phyloP scores from a whole-genome alignment of 2,888 invertebrate species.

The Synanthedon tipuliformis region DNA sequence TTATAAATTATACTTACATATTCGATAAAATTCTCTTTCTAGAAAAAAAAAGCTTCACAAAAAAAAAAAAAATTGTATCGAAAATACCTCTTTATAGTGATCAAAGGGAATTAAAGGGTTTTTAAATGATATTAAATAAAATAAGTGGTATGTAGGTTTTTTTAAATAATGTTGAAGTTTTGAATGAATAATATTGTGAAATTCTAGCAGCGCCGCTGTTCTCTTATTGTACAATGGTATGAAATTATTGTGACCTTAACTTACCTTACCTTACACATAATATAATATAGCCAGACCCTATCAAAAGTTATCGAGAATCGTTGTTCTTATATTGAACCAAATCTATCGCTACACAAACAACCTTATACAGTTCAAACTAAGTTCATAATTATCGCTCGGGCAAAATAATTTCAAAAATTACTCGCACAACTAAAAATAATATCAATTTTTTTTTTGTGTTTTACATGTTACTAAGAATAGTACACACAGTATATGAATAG shows the following conservation, averaged over 20 bases:
- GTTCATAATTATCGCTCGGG: too few species aligned
- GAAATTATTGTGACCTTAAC: not conserved
- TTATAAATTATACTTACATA: slow-evolving; percentile 31
- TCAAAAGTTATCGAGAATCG: slow-evolving; percentile 36
- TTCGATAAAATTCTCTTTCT: slow-evolving; percentile 24
- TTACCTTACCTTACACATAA: not conserved
- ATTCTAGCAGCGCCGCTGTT: not conserved
- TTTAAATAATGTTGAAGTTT: slow-evolving; percentile 58
- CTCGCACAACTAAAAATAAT: too few species aligned
- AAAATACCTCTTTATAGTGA: slow-evolving; percentile 67
- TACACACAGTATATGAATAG: too few species aligned
- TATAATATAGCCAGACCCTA: slow-evolving; percentile 28
- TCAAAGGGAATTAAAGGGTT: slow-evolving; percentile 63
- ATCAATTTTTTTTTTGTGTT: too few species aligned
- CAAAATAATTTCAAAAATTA: too few species aligned
- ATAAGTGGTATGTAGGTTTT: slow-evolving; percentile 56
- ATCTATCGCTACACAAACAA: slow-evolving; percentile 16
- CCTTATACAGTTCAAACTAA: slow-evolving; percentile 4
- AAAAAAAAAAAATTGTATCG: slow-evolving; percentile 38
- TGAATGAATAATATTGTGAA: slow-evolving; percentile 13
- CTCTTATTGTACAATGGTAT: slow-evolving; percentile 4
- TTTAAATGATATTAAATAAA: slow-evolving; percentile 50
- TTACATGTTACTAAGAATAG: too few species aligned
- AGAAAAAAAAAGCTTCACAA: slow-evolving; percentile 18
- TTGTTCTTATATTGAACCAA: slow-evolving; percentile 21